Evolutionary conservation across 2,888 invertebrate genomes (phyloP).

Genomic region (Oscheius sp.): DNA sequence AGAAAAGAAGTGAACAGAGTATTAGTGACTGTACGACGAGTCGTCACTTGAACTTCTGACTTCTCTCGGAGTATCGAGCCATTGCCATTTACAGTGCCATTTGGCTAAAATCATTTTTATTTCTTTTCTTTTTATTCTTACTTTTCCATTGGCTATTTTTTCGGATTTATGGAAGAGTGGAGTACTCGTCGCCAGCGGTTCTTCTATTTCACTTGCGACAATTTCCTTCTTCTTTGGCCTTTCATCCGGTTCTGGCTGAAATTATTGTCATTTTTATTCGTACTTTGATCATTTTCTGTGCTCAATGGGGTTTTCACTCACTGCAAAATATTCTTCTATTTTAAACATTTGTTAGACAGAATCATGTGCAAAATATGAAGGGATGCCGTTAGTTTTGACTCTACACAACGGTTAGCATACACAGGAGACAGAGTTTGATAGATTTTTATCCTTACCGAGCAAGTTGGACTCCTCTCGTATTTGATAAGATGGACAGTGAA

Average conservation of each 20-base stretch:
- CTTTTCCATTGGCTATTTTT: slow-evolving; percentile 9
- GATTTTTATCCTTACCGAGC: slow-evolving; percentile 31
- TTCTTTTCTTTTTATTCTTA: not conserved
- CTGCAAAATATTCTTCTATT: not conserved
- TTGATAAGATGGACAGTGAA: slow-evolving; percentile 38
- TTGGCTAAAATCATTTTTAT: not conserved
- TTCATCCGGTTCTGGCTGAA: slow-evolving; percentile 29
- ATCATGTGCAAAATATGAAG: not conserved
- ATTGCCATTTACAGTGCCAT: slow-evolving; percentile 23
- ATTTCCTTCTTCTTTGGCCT: not conserved
- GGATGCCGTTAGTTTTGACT: not conserved
- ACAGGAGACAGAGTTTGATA: not conserved
- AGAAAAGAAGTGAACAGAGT: slow-evolving; percentile 35
- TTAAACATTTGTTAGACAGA: not conserved
- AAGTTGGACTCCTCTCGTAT: slow-evolving; percentile 29
- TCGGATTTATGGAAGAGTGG: slow-evolving; percentile 19
- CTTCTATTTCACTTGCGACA: slow-evolving; percentile 1
- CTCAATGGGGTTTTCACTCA: not conserved
- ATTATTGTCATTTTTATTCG: not conserved
- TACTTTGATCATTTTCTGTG: not conserved
- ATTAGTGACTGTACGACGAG: slow-evolving; percentile 31
- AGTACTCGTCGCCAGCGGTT: slow-evolving; percentile 32
- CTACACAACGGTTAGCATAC: not conserved
- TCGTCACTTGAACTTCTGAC: slow-evolving; percentile 9
- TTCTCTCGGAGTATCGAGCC: slow-evolving; percentile 14